phyloP scores from a whole-genome alignment of 2,113 vertebrate genomes.

The Hippopotamus amphibius region DNA sequence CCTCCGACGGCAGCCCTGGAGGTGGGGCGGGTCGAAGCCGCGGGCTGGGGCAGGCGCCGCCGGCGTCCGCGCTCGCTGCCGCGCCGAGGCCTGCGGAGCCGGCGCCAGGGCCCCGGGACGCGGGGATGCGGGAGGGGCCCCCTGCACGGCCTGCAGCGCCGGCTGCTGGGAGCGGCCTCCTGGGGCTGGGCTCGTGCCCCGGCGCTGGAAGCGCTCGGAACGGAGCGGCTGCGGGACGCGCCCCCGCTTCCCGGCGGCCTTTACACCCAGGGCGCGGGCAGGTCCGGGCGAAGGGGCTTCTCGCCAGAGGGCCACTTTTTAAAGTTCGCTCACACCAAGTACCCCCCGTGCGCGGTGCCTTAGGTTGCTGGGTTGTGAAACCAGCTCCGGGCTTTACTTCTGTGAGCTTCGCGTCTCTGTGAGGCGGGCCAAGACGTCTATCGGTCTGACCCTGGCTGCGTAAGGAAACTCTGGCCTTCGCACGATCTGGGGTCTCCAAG shows the following conservation, averaged over 20 bases:
- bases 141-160: not conserved
- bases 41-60: not conserved
- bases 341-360: not conserved
- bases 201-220: not conserved
- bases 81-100: not conserved
- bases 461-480: not conserved
- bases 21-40: not conserved
- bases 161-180: not conserved
- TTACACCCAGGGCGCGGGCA: accelerated
- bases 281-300: too few species aligned
- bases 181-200: not conserved
- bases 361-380: too few species aligned
- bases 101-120: too few species aligned
- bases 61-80: not conserved
- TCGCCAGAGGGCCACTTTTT: not conserved
- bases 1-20: not conserved
- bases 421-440: not conserved
- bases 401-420: not conserved
- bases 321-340: not conserved
- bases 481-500: not conserved
- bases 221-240: not conserved
- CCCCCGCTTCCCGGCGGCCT: not conserved
- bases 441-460: not conserved
- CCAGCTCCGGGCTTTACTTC: not conserved
- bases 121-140: too few species aligned